These are phyloP conservation scores for Corvus hawaiiensis DNA, from an alignment of 2,113 vertebrate genomes.

Conservation along the genomic window DNA sequence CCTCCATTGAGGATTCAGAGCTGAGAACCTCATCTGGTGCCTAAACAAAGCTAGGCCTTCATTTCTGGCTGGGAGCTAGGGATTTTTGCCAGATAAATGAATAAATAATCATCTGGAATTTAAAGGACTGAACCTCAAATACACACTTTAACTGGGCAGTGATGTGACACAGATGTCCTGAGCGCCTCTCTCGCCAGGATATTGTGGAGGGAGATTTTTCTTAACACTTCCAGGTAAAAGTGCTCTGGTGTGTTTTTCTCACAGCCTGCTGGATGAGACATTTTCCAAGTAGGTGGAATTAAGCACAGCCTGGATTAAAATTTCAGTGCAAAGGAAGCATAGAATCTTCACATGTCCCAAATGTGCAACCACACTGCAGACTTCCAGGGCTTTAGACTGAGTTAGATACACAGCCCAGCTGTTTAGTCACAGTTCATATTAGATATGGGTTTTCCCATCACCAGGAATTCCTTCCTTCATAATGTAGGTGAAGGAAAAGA, in stretches of 20 bases:
- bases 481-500: not conserved
- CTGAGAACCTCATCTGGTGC: not conserved
- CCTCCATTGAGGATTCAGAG: not conserved
- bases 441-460: not conserved
- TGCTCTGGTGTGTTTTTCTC: not conserved
- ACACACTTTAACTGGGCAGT: not conserved
- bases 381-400: not conserved
- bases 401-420: not conserved
- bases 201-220: not conserved
- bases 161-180: not conserved
- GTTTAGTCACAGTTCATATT: not conserved
- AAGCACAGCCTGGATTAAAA: not conserved
- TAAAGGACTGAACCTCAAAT: not conserved
- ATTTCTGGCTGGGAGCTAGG: not conserved
- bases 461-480: not conserved
- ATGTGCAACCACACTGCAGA: not conserved
- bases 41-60: not conserved
- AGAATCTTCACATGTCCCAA: not conserved
- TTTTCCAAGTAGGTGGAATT: not conserved
- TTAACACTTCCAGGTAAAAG: not conserved
- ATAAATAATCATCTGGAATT: not conserved
- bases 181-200: fast-evolving
- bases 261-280: not conserved
- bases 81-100: not conserved
- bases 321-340: not conserved